Evolutionary conservation across 2,888 invertebrate genomes (phyloP).

Genomic region (Archips xylosteana): DNA sequence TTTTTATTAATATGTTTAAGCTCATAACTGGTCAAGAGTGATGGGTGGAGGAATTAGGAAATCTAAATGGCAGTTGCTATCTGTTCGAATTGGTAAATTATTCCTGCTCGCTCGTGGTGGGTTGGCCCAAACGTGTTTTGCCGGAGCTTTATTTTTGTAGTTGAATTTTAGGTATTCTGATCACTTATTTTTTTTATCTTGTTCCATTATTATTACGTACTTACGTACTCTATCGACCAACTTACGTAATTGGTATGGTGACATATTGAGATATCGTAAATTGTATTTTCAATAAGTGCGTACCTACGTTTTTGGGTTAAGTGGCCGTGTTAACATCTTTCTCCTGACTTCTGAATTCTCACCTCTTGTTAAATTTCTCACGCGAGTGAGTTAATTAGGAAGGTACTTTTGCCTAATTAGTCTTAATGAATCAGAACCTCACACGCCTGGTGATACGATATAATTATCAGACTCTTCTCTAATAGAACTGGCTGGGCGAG

Average conservation of each 20-base stretch:
- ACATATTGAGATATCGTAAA: neutral
- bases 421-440: conserved; percentile 18
- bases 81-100: conserved; percentile 23
- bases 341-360: conserved; percentile 19
- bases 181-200: neutral
- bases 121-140: conserved; percentile 12
- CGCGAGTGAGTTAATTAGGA: conserved; percentile 17
- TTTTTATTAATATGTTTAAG: conserved; percentile 63
- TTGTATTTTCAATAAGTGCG: neutral
- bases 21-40: conserved; percentile 34
- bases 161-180: neutral
- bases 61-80: conserved; percentile 27
- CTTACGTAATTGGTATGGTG: neutral
- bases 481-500: neutral
- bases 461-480: conserved; percentile 23
- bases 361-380: conserved; percentile 14
- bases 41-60: conserved; percentile 28
- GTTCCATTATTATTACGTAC: neutral
- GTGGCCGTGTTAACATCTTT: conserved; percentile 24
- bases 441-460: conserved; percentile 6
- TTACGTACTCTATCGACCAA: neutral
- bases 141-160: neutral
- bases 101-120: conserved; percentile 12
- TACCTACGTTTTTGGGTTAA: conserved; percentile 1
- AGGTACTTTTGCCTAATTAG: conserved; percentile 25